Base-by-base conservation (phyloP, 2,113 vertebrate species). In the Penelope pileata region DNA sequence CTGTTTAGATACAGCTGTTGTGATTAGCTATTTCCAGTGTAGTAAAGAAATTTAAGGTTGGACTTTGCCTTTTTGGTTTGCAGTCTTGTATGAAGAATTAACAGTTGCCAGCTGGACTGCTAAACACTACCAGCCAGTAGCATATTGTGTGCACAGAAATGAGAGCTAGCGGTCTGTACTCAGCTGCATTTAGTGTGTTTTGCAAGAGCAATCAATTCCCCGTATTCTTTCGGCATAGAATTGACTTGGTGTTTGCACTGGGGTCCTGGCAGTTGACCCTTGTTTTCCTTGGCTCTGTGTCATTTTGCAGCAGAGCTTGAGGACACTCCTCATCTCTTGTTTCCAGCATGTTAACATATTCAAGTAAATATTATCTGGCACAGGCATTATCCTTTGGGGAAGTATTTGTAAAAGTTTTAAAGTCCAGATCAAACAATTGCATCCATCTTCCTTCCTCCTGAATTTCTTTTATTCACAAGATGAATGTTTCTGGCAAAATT, bases 191-290 rank as follows among this genome's bases (percentile, higher is more conserved):
- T 45, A 17, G 38, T 22, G 11, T 54, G 48, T 84, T 94, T 88
- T 62, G 29, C 72, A 73, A 34, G 30, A 75, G 22, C 36, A 67
- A 51, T 77, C 48, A 72, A 8, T 62, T 96, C 60, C 21, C 2
- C 30, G 27, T 93, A 38, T 93, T 88, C 73, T 88, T 86, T 76
- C 59, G 58, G 74, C 26, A 60, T 67, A 79, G 83, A 73, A 79
- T 6, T 66, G 68, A 62, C 79, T 91, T 38, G 36, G 7, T 92
- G 77, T 95, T 96, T 95, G 75, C 68, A 12, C 1, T 82, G 80
- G 90, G 92, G 86, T 96, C 93, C 88, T 96, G 92, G 93, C 92
- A 84, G 83, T 96, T 96, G 75, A 96, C 77, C 64, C 70, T 83
- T 93, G n/a, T 91, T 94, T 73, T 95, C 96, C 66, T 94, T 96